phyloP scores from a whole-genome alignment of 2,888 invertebrate species.

The Rhorus exstirpatorius region DNA sequence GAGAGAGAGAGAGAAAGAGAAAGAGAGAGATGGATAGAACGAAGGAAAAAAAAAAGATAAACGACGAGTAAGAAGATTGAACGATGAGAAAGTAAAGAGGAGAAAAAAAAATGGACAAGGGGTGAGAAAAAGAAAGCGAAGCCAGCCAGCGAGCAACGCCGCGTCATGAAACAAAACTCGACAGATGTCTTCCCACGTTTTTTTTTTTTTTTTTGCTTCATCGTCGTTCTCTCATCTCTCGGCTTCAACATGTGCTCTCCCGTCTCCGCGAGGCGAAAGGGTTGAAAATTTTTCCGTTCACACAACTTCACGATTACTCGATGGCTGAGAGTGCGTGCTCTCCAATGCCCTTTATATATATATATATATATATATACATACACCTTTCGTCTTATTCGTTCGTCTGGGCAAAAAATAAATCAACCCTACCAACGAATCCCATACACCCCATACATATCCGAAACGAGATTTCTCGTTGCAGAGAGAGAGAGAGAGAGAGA shows the following conservation, averaged over 20 bases:
- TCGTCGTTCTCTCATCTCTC: constrained; percentile 69
- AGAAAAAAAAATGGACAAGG: constrained; percentile 50
- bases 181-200: constrained; percentile 85
- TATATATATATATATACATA: not conserved
- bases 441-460: constrained; percentile 24
- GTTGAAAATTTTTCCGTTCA: constrained; percentile 74
- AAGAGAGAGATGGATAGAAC: not conserved
- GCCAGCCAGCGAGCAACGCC: constrained; percentile 15
- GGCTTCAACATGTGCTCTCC: constrained; percentile 81
- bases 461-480: constrained; percentile 51
- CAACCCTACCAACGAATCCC: constrained; percentile 48
- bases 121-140: constrained; percentile 39
- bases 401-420: constrained; percentile 60
- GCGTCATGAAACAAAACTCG: constrained; percentile 70
- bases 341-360: constrained; percentile 21
- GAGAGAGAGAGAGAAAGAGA: constrained; percentile 68
- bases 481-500: constrained; percentile 70
- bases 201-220: constrained; percentile 76
- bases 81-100: constrained; percentile 63
- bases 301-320: constrained; percentile 47
- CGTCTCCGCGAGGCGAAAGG: constrained; percentile 75
- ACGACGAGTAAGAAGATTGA: constrained; percentile 70
- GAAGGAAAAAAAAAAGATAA: constrained; percentile 69
- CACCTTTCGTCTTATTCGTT: constrained; percentile 50
- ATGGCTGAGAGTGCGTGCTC: constrained; percentile 8